Evolutionary conservation across 2,888 invertebrate species (phyloP).

Genomic region (Smittia aterrima): DNA sequence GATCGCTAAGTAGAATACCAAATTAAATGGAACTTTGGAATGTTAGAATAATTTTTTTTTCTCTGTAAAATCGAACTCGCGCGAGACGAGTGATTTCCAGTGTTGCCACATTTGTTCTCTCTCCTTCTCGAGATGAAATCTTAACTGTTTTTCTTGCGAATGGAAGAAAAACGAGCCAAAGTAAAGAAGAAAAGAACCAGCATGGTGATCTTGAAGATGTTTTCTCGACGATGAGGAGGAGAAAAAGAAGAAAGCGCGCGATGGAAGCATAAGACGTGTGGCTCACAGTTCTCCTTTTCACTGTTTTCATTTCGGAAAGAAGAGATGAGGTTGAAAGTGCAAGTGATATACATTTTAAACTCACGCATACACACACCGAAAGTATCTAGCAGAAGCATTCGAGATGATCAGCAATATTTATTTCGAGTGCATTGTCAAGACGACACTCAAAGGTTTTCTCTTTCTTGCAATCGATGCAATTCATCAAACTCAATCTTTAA

Average conservation of each 20-base stretch:
- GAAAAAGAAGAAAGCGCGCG: conserved; percentile 11
- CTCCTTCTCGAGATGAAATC: neutral
- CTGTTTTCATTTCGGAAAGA: neutral
- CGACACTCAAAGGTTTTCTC: neutral
- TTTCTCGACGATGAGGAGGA: neutral
- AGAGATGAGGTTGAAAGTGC: conserved; percentile 34
- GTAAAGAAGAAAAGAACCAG: conserved; percentile 6
- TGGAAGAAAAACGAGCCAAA: neutral
- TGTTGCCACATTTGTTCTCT: conserved; percentile 19
- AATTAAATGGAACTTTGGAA: conserved; percentile 17
- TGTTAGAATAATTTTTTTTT: conserved; percentile 9
- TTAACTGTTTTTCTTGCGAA: conserved; percentile 26
- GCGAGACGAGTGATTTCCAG: neutral
- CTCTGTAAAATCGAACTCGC: neutral
- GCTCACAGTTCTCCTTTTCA: conserved; percentile 1
- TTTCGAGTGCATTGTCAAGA: conserved; percentile 9
- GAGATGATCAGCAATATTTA: conserved; percentile 19
- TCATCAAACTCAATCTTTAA: conserved; percentile 15
- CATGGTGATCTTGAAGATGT: conserved; percentile 16
- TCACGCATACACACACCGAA: neutral
- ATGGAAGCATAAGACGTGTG: conserved; percentile 19
- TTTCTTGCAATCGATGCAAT: neutral
- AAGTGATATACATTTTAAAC: conserved; percentile 32
- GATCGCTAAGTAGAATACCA: neutral
- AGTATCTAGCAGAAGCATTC: neutral